Base-by-base conservation (phyloP, 2,113 vertebrate species). In the Lonchura striata region DNA sequence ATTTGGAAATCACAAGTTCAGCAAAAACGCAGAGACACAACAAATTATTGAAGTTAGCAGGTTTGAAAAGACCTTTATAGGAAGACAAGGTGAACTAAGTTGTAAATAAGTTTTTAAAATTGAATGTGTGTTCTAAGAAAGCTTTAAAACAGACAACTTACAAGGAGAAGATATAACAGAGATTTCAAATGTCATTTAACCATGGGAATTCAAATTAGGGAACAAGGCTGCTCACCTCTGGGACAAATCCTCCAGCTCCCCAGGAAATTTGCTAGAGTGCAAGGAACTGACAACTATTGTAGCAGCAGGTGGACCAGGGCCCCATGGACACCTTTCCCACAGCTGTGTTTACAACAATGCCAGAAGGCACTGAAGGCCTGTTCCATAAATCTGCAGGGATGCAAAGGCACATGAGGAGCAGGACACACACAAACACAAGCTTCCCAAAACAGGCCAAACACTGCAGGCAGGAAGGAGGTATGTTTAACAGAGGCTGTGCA, bases 1-100 rank as follows among this genome's bases (percentile, higher is more conserved):
- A 95, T 93, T 41, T 91, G 59, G 82, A 95, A 97, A 95, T 79
- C 82, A 93, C 85, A 74, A 86, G 56, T 94, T 96, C 94, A 96
- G 94, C 94, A 96, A 93, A 96, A 96, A 78, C 3, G 2, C 91
- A 92, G 85, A 91, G 50, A 90, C 54, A 77, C 71, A 81, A 78
- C 71, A 93, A 95, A 94, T 97, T 91, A 93, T 79, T 90, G 39
- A 93, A 85, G 85, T 79, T 91, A 91, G 46, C 49, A 77, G 57
- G 27, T 93, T 88, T 93, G 92, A 86, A 94, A 96, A 93, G 85
- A 91, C 71, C 59, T 94, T 82, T 94, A 81, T 21, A 75, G 71
- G 52, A 46, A 95, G 75, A 92, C 88, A 97, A 95, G 93, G 94
- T 94, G 94, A 96, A 94, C 85, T 44, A 53, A 93, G 47, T 71